Evolutionary conservation across 2,888 invertebrate species (phyloP).

Genomic region (Drosophila paranaensis): DNA sequence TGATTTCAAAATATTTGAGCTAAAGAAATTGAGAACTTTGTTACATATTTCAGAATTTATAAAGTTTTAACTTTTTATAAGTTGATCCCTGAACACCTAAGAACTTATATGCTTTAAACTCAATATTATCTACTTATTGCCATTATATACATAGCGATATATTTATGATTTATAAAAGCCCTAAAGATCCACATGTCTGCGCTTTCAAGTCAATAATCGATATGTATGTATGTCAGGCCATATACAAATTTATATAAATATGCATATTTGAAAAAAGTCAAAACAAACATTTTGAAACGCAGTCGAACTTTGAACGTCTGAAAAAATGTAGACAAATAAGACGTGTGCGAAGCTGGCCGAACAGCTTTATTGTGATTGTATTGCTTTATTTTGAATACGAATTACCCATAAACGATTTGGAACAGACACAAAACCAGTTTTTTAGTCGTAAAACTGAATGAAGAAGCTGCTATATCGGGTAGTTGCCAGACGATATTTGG

Average conservation of each 20-base stretch:
- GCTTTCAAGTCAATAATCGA: background rate
- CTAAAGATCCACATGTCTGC: background rate
- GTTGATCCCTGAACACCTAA: background rate
- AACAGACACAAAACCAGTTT: slow-evolving; percentile 25
- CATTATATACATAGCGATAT: background rate
- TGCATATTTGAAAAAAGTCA: background rate
- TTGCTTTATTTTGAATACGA: slow-evolving; percentile 7
- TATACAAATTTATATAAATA: background rate
- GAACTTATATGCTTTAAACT: background rate
- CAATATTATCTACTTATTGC: background rate
- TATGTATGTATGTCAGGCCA: background rate
- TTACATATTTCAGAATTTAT: no score
- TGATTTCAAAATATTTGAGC: no score
- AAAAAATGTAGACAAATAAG: slow-evolving; percentile 38
- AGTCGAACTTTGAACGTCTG: slow-evolving; percentile 73
- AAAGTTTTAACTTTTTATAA: no score
- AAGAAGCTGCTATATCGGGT: background rate
- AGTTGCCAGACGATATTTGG: background rate
- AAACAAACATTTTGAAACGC: slow-evolving; percentile 32
- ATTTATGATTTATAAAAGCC: background rate
- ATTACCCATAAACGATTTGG: slow-evolving; percentile 1
- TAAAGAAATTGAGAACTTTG: no score
- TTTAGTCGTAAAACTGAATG: background rate
- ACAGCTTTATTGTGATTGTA: slow-evolving; percentile 26
- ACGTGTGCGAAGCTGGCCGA: slow-evolving; percentile 21